phyloP scores from a whole-genome alignment of 2,797 vertebrate species.

The Tenualosa ilisha region DNA sequence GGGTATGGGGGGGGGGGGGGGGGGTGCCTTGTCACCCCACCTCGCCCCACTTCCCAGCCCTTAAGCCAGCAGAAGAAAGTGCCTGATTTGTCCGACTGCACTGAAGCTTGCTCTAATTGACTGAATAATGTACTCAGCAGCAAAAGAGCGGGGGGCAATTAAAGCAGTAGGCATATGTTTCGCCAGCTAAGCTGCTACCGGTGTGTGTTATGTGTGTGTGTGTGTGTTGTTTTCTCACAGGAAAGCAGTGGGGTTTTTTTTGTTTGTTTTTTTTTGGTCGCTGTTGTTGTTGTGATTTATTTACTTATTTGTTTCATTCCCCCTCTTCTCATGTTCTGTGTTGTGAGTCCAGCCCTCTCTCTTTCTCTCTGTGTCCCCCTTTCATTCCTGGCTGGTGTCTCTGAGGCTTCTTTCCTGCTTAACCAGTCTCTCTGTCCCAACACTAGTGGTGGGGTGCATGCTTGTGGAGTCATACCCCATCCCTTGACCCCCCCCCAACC shows the following conservation, averaged over 20 bases:
- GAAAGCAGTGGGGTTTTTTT: background rate
- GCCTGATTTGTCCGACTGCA: background rate
- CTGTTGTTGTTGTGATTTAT: background rate
- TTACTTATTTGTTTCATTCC: background rate
- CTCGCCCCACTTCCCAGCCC: background rate
- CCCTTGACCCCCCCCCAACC: background rate
- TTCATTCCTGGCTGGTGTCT: background rate
- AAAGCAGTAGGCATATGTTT: slow-evolving; percentile 12
- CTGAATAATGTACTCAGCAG: slow-evolving; percentile 12
- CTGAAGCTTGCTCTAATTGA: background rate
- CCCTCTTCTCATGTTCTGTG: background rate
- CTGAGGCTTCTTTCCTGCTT: background rate
- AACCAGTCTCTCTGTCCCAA: background rate
- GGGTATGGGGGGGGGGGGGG: background rate
- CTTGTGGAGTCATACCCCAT: background rate
- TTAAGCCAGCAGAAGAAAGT: background rate
- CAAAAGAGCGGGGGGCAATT: slow-evolving; percentile 22
- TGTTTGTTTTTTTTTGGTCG: too few relatives aligned
- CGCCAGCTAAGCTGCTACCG: slow-evolving; percentile 7
- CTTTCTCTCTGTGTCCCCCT: background rate
- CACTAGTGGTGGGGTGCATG: background rate
- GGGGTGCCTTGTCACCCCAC: background rate
- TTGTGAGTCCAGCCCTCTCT: background rate
- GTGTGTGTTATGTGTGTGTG: background rate
- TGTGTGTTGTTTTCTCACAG: slow-evolving; percentile 20